These are phyloP conservation scores for Chymomyza amoena DNA, from an alignment of 2,888 invertebrate species.

Conservation along the genomic window DNA sequence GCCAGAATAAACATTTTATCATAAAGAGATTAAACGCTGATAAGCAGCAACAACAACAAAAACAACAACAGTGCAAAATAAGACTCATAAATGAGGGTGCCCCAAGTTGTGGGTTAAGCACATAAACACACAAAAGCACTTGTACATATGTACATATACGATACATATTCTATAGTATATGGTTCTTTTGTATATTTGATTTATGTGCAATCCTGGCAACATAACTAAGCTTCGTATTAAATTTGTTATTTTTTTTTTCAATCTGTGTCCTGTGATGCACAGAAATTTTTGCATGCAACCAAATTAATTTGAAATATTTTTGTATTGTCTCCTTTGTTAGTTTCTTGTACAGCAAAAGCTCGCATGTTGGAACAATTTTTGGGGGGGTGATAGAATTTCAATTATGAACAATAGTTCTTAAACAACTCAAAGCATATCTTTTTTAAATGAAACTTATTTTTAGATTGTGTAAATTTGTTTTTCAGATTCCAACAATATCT, in stretches of 20 bases:
- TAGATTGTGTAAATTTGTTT: no score
- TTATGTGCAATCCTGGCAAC: background rate
- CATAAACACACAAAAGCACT: background rate
- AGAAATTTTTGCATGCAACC: slow-evolving; percentile 59
- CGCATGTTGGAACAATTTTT: background rate
- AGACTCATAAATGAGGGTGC: background rate
- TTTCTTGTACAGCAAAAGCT: background rate
- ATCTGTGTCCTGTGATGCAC: slow-evolving; percentile 41
- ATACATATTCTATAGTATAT: background rate
- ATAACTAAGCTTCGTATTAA: background rate
- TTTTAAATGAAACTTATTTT: no score
- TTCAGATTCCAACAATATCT: no score
- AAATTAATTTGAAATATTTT: slow-evolving; percentile 66
- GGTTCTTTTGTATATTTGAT: background rate
- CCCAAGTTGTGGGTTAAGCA: background rate
- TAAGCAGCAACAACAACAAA: slow-evolving; percentile 38
- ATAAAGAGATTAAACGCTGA: slow-evolving; percentile 71
- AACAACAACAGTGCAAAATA: no score
- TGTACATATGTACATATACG: background rate
- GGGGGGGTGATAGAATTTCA: no score
- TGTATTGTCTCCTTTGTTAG: slow-evolving; percentile 1
- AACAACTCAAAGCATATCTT: no score
- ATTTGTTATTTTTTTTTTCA: slow-evolving; percentile 25
- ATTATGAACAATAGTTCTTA: no score
- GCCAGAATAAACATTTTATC: slow-evolving; percentile 69